Evolutionary conservation across 2,797 vertebrate genomes (phyloP).

Genomic region (Cirrhinus molitorella): DNA sequence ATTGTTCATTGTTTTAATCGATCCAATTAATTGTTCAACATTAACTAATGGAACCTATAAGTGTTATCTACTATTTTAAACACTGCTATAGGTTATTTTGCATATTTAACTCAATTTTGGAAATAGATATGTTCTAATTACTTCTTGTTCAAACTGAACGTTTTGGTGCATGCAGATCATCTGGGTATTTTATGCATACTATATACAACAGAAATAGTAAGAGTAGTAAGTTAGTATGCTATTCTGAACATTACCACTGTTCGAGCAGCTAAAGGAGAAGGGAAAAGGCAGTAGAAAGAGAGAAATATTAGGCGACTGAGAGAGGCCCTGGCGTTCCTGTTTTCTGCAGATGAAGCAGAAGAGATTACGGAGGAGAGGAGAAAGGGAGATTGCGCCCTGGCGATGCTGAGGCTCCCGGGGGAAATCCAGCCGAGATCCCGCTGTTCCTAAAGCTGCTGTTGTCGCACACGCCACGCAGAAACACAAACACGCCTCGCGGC

Average conservation of each 20-base stretch:
- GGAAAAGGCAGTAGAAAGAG: constrained; percentile 10
- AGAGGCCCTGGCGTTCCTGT: constrained; percentile 55
- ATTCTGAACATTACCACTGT: not conserved
- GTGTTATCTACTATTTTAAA: not conserved
- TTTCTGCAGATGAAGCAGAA: constrained; percentile 56
- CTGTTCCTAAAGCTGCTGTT: constrained; percentile 50
- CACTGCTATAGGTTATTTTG: not conserved
- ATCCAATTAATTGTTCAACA: no score
- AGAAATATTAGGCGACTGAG: constrained; percentile 7
- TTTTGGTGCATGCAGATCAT: not conserved
- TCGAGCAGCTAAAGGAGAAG: not conserved
- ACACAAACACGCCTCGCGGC: constrained; percentile 46
- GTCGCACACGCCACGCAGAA: constrained; percentile 42
- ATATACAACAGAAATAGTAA: not conserved
- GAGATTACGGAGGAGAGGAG: constrained; percentile 50
- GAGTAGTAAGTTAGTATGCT: not conserved
- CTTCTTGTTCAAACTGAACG: not conserved
- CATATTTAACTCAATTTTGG: not conserved
- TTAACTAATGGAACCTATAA: no score
- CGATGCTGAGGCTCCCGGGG: constrained; percentile 41
- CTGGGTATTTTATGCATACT: not conserved
- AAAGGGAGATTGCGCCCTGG: constrained; percentile 50
- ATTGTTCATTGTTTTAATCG: no score
- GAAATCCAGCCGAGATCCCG: constrained; percentile 52
- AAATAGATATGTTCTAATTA: no score